These are phyloP conservation scores for Cricetomys ansorgei DNA, from an alignment of 2,113 vertebrate species.

Conservation along the genomic window DNA sequence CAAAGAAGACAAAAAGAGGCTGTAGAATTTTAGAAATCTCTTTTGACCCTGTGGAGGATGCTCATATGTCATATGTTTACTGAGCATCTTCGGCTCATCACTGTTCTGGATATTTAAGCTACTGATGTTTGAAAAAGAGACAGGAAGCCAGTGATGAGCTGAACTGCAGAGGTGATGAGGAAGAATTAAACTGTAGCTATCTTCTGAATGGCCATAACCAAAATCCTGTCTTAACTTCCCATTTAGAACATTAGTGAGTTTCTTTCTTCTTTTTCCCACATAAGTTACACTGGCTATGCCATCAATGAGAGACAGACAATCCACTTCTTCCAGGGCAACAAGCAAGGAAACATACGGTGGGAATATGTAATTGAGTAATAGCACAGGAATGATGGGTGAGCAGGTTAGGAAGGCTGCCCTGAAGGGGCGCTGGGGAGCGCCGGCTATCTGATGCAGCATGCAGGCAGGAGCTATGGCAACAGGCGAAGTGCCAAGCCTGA, in stretches of 20 bases:
- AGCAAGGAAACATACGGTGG: not conserved
- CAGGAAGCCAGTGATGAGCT: not conserved
- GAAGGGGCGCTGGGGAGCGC: not conserved
- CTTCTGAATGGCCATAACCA: not conserved
- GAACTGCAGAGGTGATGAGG: not conserved
- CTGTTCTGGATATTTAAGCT: not conserved
- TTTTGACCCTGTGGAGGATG: not conserved
- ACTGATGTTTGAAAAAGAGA: not conserved
- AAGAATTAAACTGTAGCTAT: not conserved
- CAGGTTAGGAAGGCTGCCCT: not conserved
- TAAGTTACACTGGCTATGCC: not conserved
- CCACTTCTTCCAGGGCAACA: not conserved
- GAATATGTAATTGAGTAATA: not conserved
- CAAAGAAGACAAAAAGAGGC: not conserved
- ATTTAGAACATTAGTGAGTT: not conserved
- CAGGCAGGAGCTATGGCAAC: accelerated
- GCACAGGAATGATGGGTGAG: too few relatives aligned
- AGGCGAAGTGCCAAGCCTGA: not conserved
- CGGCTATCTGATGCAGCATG: not conserved
- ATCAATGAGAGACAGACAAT: not conserved
- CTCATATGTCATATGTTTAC: not conserved
- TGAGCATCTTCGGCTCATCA: not conserved
- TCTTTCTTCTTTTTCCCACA: conserved; percentile 12
- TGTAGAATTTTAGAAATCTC: not conserved
- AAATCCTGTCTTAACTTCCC: conserved; percentile 35